phyloP scores from a whole-genome alignment of 2,797 vertebrate genomes.

The Simalia tracyae region DNA sequence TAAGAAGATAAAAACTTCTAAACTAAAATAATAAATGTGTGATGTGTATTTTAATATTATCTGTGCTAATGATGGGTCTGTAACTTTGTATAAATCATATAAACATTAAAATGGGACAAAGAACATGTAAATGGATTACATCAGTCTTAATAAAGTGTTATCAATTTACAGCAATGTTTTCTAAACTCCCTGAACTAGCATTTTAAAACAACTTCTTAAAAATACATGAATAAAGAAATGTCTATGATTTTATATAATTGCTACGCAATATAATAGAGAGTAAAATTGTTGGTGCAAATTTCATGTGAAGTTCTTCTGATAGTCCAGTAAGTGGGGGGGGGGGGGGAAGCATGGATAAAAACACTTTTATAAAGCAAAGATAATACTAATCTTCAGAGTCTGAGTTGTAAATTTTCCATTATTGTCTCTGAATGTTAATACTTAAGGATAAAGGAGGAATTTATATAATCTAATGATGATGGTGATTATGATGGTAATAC shows the following conservation, averaged over 20 bases:
- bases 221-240: not conserved
- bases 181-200: not conserved
- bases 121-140: not conserved
- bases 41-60: not conserved
- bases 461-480: not conserved
- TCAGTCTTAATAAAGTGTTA: not conserved
- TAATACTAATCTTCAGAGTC: not conserved
- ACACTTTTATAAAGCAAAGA: not conserved
- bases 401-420: not conserved
- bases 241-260: not conserved
- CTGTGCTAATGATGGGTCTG: not conserved
- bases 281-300: not conserved
- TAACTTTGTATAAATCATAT: not conserved
- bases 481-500: no score
- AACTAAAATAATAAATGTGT: not conserved
- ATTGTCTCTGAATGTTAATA: not conserved
- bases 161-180: not conserved
- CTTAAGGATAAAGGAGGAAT: not conserved
- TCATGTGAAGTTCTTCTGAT: not conserved
- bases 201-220: not conserved
- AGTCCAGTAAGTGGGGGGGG: not conserved
- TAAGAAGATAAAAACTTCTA: not conserved
- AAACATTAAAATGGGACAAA: not conserved
- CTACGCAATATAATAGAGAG: not conserved
- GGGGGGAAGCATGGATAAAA: not conserved